phyloP scores from a whole-genome alignment of 2,888 invertebrate species.

The Zeuzera pyrina region DNA sequence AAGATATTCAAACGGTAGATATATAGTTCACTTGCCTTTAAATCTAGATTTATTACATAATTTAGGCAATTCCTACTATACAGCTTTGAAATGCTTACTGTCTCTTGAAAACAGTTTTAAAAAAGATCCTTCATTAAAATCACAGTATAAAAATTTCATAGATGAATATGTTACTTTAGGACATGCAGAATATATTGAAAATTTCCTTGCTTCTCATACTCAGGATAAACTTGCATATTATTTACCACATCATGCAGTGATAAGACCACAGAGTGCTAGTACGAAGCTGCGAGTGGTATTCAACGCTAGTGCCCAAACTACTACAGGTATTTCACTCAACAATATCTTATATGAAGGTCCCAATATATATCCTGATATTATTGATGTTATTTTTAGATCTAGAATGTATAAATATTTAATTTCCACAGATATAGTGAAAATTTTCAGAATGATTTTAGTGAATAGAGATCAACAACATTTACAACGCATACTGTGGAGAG shows the following conservation, averaged over 20 bases:
- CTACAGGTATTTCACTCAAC: not conserved
- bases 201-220: not conserved
- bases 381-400: slow-evolving; percentile 9
- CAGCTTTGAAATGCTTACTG: slow-evolving; percentile 11
- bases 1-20: slow-evolving; percentile 3
- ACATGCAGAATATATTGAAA: not conserved
- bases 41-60: slow-evolving; percentile 4
- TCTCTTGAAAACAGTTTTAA: slow-evolving; percentile 10
- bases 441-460: slow-evolving; percentile 1
- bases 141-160: not conserved
- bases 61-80: slow-evolving; percentile 13
- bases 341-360: slow-evolving; percentile 1
- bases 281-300: not conserved
- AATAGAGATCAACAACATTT: not conserved
- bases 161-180: not conserved
- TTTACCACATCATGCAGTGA: slow-evolving; percentile 2
- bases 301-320: not conserved
- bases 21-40: slow-evolving; percentile 9
- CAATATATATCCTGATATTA: not conserved
- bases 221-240: slow-evolving; percentile 6
- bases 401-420: slow-evolving; percentile 12
- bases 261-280: slow-evolving; percentile 1
- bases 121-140: not conserved
- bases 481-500: slow-evolving; percentile 1
- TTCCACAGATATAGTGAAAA: slow-evolving; percentile 8